Base-by-base conservation (phyloP, 2,113 vertebrate genomes). In the Calidris pygmaea region DNA sequence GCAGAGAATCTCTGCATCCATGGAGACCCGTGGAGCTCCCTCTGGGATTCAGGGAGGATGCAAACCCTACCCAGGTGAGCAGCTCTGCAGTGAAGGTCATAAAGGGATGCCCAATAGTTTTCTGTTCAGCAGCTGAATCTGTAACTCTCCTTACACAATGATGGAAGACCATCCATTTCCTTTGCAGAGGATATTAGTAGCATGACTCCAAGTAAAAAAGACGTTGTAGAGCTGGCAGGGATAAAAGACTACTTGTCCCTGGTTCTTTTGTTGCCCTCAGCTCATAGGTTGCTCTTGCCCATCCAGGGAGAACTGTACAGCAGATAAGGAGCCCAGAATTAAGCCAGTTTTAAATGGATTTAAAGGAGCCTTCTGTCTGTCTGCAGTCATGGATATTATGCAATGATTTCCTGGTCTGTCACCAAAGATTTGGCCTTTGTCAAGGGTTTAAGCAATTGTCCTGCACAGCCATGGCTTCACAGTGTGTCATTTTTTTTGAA, bases 1-100 rank as follows among this genome's bases (percentile, higher is more conserved):
- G 47, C 47, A 67, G 20, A 4, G 29, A 55, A 18, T 52, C 37
- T 80, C 72, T 74, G 68, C 14, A 47, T 9, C 26, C 24, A 1
- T 6, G n/a, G 37, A 50, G 63, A 26, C 5, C 0, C 4, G 4
- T 3, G 12, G 22, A 34, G 29, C 3, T 7, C 4, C 1, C 9
- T 58, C 39, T 50, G 48, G 45, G 48, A 37, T 13, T 4, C 45
- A 47, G 12, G 27, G 59, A 60, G 13, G 53, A 8, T 55, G 29
- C 35, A 76, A 82, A 58, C 5, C 41, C n/a, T 30, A 37, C 30
- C 24, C 50, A 73, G 32, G 14, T 0, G 10, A 79, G 43, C 39
- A 87, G 47, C 14, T 24, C 10, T 20, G 5, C 47, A 53, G 39
- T 7, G 62, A 66, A 41, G 37, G 24, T 60, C 41, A 58, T 55